These are phyloP conservation scores for Leptopilina clavipes DNA, from an alignment of 1,140 invertebrate genomes.

Conservation along the genomic window DNA sequence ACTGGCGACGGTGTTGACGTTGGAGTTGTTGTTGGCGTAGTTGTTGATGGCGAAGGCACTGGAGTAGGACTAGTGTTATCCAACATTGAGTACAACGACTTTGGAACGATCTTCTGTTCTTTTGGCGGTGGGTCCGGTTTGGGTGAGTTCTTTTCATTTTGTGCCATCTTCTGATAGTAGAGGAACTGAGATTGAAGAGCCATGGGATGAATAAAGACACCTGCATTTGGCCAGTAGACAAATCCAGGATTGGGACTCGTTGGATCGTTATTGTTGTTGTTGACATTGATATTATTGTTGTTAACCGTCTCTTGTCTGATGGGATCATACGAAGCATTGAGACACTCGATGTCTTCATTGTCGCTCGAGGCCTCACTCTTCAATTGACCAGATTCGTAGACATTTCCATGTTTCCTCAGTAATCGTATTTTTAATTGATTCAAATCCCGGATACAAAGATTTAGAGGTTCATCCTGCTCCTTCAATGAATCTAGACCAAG, in stretches of 20 bases:
- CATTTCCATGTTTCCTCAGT: conserved; percentile 77
- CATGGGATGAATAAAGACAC: conserved; percentile 83
- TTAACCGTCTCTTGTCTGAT: conserved; percentile 47
- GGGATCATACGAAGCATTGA: conserved; percentile 68
- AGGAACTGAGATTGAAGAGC: conserved; percentile 82
- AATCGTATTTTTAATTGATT: conserved; percentile 80
- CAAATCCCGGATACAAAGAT: conserved; percentile 86
- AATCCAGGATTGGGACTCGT: conserved; percentile 66
- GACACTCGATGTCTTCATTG: conserved; percentile 76
- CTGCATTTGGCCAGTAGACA: conserved; percentile 83
- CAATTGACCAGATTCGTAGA: conserved; percentile 75
- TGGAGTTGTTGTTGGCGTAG: conserved; percentile 40
- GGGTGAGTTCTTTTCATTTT: conserved; percentile 64
- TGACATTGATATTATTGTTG: conserved; percentile 49
- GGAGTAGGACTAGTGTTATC: conserved; percentile 62
- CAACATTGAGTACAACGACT: conserved; percentile 64
- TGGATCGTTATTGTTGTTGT: conserved; percentile 53
- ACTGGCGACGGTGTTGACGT: conserved; percentile 53
- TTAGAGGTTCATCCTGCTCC: conserved; percentile 84
- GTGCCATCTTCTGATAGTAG: conserved; percentile 83
- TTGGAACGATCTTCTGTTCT: conserved; percentile 66
- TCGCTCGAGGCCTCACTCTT: conserved; percentile 77
- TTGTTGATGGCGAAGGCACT: conserved; percentile 48
- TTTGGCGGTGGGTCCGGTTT: conserved; percentile 55
- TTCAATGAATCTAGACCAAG: conserved; percentile 56